Evolutionary conservation across 35 echinoderm and acorn worm genomes (phyloP), one percentile per base, ranked within the genome.

Genomic region (Apostichopus parvimensis): DNA sequence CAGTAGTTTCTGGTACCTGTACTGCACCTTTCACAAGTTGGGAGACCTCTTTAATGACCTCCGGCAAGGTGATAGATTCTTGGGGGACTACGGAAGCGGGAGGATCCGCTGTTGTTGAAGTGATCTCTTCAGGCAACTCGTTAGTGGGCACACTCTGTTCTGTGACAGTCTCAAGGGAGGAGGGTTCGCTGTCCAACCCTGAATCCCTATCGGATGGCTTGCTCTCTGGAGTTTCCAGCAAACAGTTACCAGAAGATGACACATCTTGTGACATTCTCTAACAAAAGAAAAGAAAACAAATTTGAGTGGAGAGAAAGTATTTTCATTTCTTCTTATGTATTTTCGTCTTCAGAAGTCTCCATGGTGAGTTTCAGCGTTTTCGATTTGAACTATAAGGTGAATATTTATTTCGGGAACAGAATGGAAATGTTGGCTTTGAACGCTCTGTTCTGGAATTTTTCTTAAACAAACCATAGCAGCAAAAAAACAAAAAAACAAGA

Each of bases 211-310:
- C 81, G 5, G 24, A 8, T n/a, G 10, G 28, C 23, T 84, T 84
- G 17, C 17, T 56, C 5, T 84, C 81, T 53, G 81, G 81, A 58
- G 81, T 84, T 9, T 58, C 81, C 22, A 84, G 81, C 81, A 59
- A n/a, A 15, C 6, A 5, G 13, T 80, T 80, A 59, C 14, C 57
- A 58, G 81, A 84, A 60, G 54, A 84, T 28, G 52, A 54, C 58
- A 55, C 20, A 5, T 84, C 81, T 24, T 84, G 54, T 58, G 81
- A 84, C 54, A 58, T 84, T 18, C 55, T 56, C 81, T 84, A 55
- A 45, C 34, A 45, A 53, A 80, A 80, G 5, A 55, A 45, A 80
- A 80, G 9, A 53, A 17, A 59, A 3, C 7, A 80, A 80, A 8
- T 79, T 45, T 45, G 34, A 45, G 2, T 45, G 34, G 3, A 45